Evolutionary conservation across 2,113 vertebrate species (phyloP), one percentile per base, ranked within the genome.

Genomic region (Pantherophis guttatus): DNA sequence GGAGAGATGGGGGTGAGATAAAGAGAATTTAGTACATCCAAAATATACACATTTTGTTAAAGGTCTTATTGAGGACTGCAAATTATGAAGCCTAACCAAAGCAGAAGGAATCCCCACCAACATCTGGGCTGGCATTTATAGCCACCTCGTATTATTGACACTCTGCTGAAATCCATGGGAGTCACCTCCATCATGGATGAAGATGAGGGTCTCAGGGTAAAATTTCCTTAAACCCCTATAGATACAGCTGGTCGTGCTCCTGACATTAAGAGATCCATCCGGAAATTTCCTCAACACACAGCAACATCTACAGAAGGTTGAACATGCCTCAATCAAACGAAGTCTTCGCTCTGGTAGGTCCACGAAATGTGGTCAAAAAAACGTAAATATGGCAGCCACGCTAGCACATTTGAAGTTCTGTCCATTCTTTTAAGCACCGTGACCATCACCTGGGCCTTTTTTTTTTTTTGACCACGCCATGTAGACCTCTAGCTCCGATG

Each of bases 91-190:
- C 96, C 50, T 52, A 85, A 65, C 53, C 44, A 92, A 92, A 95
- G 91, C 94, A 88, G 87, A 90, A 94, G 93, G 95, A 94, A 95
- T 93, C 62, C 92, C 88, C 95, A 95, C 90, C 93, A 95, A 90
- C 88, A 94, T 91, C 94, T 91, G 62, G 89, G 33, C 92, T 62
- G 70, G 17, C 57, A 48, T 23, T 53, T 58, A 59, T 90, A 90
- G n/a, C 62, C 59, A 5, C 48, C 26, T 86, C 1, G 3, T 75
- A 62, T 15, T 48, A 62, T 15, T 48, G 92, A 87, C 24, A 23
- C 26, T 19, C 92, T n/a, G 53, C 57, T 9, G 58, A 54, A 65
- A 86, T 33, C 12, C 24, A 29, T 26, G 29, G 55, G 26, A 58
- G 8, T 29, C 26, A 24, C 48, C 75, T 39, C 92, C 9, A 58